These are phyloP conservation scores for Cheilosia soror DNA, from an alignment of 2,888 invertebrate species.

Conservation along the genomic window DNA sequence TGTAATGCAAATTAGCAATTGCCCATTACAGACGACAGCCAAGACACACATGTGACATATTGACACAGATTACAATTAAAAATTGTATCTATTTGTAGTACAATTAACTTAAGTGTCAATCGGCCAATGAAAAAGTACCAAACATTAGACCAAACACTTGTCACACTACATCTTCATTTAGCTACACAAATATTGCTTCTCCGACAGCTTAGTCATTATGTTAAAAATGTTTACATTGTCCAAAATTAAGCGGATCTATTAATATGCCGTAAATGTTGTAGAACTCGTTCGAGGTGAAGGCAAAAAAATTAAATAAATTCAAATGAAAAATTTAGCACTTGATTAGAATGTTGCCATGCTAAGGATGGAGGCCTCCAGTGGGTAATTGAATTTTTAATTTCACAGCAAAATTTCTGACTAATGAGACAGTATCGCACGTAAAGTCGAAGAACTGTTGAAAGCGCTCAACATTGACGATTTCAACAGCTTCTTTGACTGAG, in stretches of 20 bases:
- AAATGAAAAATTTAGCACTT: not conserved
- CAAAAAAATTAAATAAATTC: not conserved
- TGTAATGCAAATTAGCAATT: conserved; percentile 28
- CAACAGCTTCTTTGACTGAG: not conserved
- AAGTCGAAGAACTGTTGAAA: conserved; percentile 21
- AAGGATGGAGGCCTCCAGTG: conserved; percentile 11
- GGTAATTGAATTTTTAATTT: conserved; percentile 19
- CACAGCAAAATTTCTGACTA: not conserved
- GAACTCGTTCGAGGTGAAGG: conserved; percentile 35
- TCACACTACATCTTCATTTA: not conserved
- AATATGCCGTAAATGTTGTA: conserved; percentile 32
- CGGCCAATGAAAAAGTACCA: not conserved
- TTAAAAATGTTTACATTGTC: conserved; percentile 23
- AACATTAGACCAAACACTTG: not conserved
- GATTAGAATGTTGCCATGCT: conserved; percentile 23
- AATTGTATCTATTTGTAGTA: conserved; percentile 18
- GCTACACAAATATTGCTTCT: not conserved
- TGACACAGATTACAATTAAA: conserved; percentile 16
- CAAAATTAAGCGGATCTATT: conserved; percentile 51
- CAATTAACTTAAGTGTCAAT: not conserved
- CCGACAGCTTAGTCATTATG: conserved; percentile 15
- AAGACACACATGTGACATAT: not conserved
- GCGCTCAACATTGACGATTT: not conserved
- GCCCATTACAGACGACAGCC: not conserved
- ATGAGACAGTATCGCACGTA: not conserved